phyloP scores from a whole-genome alignment of 2,888 invertebrate genomes.

The Shargacucullia verbasci region DNA sequence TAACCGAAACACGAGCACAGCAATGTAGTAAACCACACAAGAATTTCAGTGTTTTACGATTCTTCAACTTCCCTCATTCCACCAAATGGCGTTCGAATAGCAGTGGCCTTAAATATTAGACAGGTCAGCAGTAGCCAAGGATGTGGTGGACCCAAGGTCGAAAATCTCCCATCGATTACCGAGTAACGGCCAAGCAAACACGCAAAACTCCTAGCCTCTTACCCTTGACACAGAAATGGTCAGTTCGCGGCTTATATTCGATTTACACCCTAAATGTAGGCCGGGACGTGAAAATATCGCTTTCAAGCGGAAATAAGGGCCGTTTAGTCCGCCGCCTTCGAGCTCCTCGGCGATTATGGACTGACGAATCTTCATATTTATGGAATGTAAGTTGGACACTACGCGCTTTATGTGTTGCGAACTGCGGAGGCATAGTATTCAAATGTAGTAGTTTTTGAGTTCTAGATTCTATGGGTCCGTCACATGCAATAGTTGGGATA shows the following conservation, averaged over 20 bases:
- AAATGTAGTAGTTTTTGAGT: no score
- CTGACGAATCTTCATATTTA: conserved; percentile 33
- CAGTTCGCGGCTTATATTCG: conserved; percentile 66
- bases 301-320: conserved; percentile 68
- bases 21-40: conserved; percentile 40
- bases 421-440: no score
- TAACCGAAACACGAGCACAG: conserved; percentile 15
- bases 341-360: conserved; percentile 32
- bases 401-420: no score
- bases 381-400: conserved; percentile 25
- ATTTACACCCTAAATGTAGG: conserved; percentile 78
- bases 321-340: conserved; percentile 54
- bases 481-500: no score
- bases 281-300: conserved; percentile 64
- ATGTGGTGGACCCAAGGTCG: conserved; percentile 83
- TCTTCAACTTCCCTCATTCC: conserved; percentile 45
- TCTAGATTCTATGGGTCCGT: no score
- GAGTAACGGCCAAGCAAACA: conserved; percentile 69
- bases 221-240: conserved; percentile 87
- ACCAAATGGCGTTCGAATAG: conserved; percentile 36
- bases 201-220: conserved; percentile 81
- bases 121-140: conserved; percentile 80
- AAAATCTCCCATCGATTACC: conserved; percentile 86
- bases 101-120: conserved; percentile 71
- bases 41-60: conserved; percentile 41